Conservation (phyloP, 2,113 vertebrate genomes). For the Lepisosteus osseus region DNA sequence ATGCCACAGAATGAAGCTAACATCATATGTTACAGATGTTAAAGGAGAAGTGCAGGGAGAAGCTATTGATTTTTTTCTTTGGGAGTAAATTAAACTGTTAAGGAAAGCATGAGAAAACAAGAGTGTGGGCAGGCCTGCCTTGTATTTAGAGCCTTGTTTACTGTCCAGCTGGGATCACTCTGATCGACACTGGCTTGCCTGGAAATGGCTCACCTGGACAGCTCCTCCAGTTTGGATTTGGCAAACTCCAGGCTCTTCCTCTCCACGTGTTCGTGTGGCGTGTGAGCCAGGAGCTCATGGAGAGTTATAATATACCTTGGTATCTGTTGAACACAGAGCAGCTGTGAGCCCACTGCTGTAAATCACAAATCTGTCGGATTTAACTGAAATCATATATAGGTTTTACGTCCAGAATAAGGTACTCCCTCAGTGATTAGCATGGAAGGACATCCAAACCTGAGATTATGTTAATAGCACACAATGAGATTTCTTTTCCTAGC, state of each 20-base stretch:
- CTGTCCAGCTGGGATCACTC: background rate
- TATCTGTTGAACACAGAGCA: constrained; percentile 66
- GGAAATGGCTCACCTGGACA: constrained; percentile 76
- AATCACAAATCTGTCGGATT: background rate
- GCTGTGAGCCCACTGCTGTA: background rate
- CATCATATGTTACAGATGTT: too few species aligned
- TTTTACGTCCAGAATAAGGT: too few species aligned
- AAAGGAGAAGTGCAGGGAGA: too few species aligned
- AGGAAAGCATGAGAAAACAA: too few species aligned
- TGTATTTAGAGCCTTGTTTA: background rate
- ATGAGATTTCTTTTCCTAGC: too few species aligned
- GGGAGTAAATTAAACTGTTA: too few species aligned
- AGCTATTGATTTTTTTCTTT: too few species aligned
- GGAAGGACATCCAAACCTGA: too few species aligned
- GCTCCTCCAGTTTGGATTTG: constrained; percentile 92
- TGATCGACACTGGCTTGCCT: background rate
- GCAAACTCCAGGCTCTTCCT: constrained; percentile 97
- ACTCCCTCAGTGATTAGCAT: too few species aligned
- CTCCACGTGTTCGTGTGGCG: constrained; percentile 93
- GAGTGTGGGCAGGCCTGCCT: too few species aligned
- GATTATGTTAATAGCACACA: too few species aligned
- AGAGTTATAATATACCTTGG: constrained; percentile 97
- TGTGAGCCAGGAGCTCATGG: constrained; percentile 93
- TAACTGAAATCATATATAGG: background rate
- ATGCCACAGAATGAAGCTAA: too few species aligned